Conservation (phyloP, 2,888 invertebrate genomes). For the Aricia artaxerxes region DNA sequence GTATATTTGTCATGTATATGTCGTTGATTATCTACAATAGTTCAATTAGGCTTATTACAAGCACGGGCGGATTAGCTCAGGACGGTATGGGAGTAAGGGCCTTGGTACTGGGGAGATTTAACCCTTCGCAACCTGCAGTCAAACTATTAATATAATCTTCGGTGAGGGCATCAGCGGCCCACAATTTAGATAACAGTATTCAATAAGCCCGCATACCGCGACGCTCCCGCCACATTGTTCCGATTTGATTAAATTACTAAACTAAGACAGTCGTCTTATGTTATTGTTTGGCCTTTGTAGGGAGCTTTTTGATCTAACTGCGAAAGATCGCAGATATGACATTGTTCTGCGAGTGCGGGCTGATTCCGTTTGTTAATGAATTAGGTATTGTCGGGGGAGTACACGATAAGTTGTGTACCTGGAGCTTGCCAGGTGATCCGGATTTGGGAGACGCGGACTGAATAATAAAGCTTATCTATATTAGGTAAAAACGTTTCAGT, state of each 20-base stretch:
- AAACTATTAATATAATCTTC: constrained; percentile 75
- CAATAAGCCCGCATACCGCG: constrained; percentile 68
- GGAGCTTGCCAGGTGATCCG: background rate
- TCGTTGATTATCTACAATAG: constrained; percentile 48
- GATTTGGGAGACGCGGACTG: background rate
- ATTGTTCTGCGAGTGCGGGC: background rate
- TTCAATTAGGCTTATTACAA: constrained; percentile 69
- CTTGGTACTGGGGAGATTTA: constrained; percentile 59
- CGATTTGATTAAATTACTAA: constrained; percentile 67
- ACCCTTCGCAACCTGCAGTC: constrained; percentile 56
- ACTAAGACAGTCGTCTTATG: constrained; percentile 32
- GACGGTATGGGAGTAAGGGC: constrained; percentile 53
- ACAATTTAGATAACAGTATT: constrained; percentile 74
- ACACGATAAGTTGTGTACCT: constrained; percentile 7
- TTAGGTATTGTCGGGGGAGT: constrained; percentile 13
- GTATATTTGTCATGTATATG: constrained; percentile 30
- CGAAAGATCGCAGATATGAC: constrained; percentile 13
- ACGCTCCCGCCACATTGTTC: constrained; percentile 55
- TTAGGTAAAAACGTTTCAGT: background rate
- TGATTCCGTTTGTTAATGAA: constrained; percentile 13
- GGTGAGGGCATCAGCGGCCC: constrained; percentile 66
- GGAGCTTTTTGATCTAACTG: constrained; percentile 25
- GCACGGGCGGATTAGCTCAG: constrained; percentile 61
- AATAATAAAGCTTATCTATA: background rate
- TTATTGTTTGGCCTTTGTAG: constrained; percentile 25